Percentiles rank a stretch among this genome's conserved stretches.
These are phyloP conservation scores for Diuraphis noxia DNA, from an alignment of 1,140 invertebrate species.

Conservation along the genomic window DNA sequence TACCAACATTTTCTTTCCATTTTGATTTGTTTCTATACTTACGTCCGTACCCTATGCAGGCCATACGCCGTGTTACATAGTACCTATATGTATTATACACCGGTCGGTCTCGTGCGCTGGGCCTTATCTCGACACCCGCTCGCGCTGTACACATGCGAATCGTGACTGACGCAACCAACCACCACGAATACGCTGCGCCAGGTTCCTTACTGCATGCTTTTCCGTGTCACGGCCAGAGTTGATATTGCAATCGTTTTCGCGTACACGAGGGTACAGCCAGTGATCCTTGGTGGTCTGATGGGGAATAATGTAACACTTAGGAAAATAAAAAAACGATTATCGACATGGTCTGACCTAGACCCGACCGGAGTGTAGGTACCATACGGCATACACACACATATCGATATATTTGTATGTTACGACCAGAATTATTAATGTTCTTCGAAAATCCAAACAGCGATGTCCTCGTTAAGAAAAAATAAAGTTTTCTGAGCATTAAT, in stretches of 20 bases:
- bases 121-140: not conserved
- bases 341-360: slow-evolving; percentile 15
- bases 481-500: too few relatives aligned
- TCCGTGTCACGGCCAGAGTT: slow-evolving; percentile 39
- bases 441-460: not conserved
- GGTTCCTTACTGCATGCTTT: slow-evolving; percentile 7
- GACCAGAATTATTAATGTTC: not conserved
- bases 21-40: not conserved
- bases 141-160: not conserved
- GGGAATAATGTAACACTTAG: not conserved
- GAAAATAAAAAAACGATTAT: not conserved
- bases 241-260: not conserved
- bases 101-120: not conserved
- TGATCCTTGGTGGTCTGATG: slow-evolving; percentile 36
- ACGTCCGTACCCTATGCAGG: too few relatives aligned
- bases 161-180: slow-evolving; percentile 48
- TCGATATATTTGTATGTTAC: not conserved
- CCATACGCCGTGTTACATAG: too few relatives aligned
- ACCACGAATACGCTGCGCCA: not conserved
- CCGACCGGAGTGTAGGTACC: not conserved
- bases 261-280: not conserved
- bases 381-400: too few relatives aligned
- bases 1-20: not conserved
- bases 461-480: too few relatives aligned
- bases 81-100: too few relatives aligned